Base-by-base conservation (phyloP, 2,888 invertebrate species). In the Nesidiocoris tenuis region DNA sequence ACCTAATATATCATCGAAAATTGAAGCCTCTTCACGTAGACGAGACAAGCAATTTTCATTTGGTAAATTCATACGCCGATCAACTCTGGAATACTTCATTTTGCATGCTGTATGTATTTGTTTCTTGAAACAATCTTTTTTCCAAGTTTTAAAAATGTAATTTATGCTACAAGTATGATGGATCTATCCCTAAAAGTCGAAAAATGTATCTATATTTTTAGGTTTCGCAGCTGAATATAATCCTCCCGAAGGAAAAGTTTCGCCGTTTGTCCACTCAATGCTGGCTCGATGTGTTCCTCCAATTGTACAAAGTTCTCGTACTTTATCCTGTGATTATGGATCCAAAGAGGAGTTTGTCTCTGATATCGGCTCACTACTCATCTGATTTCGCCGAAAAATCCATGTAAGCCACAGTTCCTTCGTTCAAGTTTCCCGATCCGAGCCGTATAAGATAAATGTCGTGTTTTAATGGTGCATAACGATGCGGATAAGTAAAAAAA, bases 281-380 rank as follows among this genome's bases (percentile, higher is more conserved):
- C 77, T 90, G 90, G 90, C 80, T 89, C 18, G 90, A 90, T 81
- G 83, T 90, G 54, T 84, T 89, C 79, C 82, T 89, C 74, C 89
- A 89, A 82, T 87, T 86, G 61, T 89, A 87, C 80, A 89, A 88
- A 82, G 85, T 76, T 17, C 61, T 78, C 18, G 70, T 70, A n/a
- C 59, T 70, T 23, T 70, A 59, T 25, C 70, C 70, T 7, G 18
- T 57, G 1, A 70, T 70, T 59, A 9, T 18, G 5, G 59, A 59
- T 18, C 59, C 59, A 9, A 5, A 3, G 5, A 5, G 59, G 18
- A 18, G n/a, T 3, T 59, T 16, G n/a, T 59, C 59, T 9, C 3
- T n/a, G 7, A 18, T 59, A 7, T 39, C 39, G 3, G 39, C 39
- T 39, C 39, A 7, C 12, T 39, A 39, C 12, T 39, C 39, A 39